Evolutionary conservation across 2,797 vertebrate genomes (phyloP), one percentile per base, ranked within the genome.

Genomic region (Aselliscus stoliczkanus): DNA sequence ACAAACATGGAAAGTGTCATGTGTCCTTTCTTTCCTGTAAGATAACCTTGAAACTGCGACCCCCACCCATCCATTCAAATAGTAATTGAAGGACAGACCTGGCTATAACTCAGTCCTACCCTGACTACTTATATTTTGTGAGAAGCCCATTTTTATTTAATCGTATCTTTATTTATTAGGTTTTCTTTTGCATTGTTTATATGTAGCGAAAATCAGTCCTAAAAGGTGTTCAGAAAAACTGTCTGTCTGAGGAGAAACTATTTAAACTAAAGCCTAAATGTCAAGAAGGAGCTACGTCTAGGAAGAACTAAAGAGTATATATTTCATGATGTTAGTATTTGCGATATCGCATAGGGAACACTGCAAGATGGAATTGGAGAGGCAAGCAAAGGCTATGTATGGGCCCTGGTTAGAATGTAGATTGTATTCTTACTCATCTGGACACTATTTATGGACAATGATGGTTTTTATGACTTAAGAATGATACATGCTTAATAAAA

Each of bases 131-230:
- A 65, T 37, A 65, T 67, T 42, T 58, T 56, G 4, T 44, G 17
- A 76, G 31, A 80, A 75, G 9, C 20, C 1, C 21, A 70, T 54
- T 73, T 73, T 73, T 62, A 69, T 58, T 86, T 47, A 56, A 47
- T 58, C 73, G 62, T 52, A 42, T 42, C 72, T 84, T 52, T 29
- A 39, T 52, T 7, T 50, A 37, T 73, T 25, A 72, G 5, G 7
- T 14, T 88, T 73, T 21, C 25, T 88, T 83, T 92, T 86, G 2
- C 4, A 29, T 93, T 86, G 56, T 1, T 73, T 60, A 5, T 76
- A n/a, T 67, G 8, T 27, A n/a, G 25, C 3, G n/a, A 65, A 9
- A 69, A 25, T 37, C 20, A 80, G 20, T 80, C 9, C 42, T 91
- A 89, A 80, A 5, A 56, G 10, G 7, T 27, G 12, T 91, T 93